phyloP scores from a whole-genome alignment of 1,140 invertebrate genomes.

The Heliconius hermathena region DNA sequence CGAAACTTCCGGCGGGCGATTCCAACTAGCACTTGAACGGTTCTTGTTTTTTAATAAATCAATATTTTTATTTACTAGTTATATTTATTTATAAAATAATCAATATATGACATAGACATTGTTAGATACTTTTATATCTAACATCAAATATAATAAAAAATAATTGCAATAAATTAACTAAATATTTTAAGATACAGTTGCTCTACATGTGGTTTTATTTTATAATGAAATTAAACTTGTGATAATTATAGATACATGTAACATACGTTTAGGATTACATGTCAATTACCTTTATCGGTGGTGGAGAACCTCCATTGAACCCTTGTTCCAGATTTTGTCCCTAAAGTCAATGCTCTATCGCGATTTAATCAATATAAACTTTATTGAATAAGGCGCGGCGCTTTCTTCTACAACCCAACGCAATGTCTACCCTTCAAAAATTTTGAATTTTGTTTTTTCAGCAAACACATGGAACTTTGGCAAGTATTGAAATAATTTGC shows the following conservation, averaged over 20 bases:
- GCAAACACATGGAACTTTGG: no score
- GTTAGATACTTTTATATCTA: no score
- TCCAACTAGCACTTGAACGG: no score
- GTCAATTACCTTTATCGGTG: background rate
- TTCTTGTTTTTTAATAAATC: no score
- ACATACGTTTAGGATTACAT: background rate
- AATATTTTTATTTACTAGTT: no score
- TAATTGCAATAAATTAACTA: background rate
- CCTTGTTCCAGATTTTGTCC: slow-evolving; percentile 31
- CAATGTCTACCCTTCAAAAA: background rate
- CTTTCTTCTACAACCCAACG: background rate
- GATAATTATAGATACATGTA: background rate
- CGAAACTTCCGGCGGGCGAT: no score
- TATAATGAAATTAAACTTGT: background rate
- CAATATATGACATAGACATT: no score
- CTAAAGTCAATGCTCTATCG: slow-evolving; percentile 33
- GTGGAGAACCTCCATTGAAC: slow-evolving; percentile 29
- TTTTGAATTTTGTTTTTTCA: no score
- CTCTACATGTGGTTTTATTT: no score
- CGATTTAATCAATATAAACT: slow-evolving; percentile 24
- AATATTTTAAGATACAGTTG: no score
- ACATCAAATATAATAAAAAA: background rate
- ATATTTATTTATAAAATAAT: no score
- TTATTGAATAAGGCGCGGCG: background rate
- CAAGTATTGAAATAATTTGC: no score